Conservation (phyloP, 2,888 invertebrate species). For the Microplitis manilae region DNA sequence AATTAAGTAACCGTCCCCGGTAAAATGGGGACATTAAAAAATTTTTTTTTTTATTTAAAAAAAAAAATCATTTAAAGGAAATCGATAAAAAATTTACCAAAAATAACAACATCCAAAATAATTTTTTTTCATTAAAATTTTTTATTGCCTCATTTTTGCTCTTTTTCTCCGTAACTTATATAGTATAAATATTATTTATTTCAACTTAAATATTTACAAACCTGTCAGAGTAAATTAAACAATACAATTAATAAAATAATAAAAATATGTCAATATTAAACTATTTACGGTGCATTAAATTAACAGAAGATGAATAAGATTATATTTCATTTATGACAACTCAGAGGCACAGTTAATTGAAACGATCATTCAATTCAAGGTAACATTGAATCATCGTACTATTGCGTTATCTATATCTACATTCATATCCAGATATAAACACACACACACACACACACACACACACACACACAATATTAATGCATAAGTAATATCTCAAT, state of each 20-base stretch:
- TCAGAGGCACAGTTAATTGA: slow-evolving; percentile 23
- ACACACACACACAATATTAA: background rate
- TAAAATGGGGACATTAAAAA: too few relatives aligned
- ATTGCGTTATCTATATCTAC: background rate
- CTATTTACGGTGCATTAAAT: slow-evolving; percentile 10
- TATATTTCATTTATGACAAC: slow-evolving; percentile 38
- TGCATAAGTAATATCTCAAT: slow-evolving; percentile 37
- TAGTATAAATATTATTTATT: slow-evolving; percentile 4
- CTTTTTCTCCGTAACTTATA: too few relatives aligned
- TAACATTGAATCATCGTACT: background rate
- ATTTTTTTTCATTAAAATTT: too few relatives aligned
- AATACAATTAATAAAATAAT: background rate
- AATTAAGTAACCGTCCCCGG: too few relatives aligned
- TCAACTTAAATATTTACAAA: background rate
- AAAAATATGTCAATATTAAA: slow-evolving; percentile 19
- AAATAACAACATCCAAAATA: too few relatives aligned
- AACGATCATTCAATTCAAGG: slow-evolving; percentile 34
- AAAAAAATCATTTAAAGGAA: too few relatives aligned
- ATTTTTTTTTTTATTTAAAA: too few relatives aligned
- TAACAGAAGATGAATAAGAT: slow-evolving; percentile 26
- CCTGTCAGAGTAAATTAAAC: background rate
- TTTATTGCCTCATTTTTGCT: too few relatives aligned
- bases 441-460: background rate
- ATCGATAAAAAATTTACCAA: too few relatives aligned
- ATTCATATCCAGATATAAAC: background rate